Evolutionary conservation across 2,113 vertebrate species (phyloP).

Genomic region (Todiramphus saurophagus): DNA sequence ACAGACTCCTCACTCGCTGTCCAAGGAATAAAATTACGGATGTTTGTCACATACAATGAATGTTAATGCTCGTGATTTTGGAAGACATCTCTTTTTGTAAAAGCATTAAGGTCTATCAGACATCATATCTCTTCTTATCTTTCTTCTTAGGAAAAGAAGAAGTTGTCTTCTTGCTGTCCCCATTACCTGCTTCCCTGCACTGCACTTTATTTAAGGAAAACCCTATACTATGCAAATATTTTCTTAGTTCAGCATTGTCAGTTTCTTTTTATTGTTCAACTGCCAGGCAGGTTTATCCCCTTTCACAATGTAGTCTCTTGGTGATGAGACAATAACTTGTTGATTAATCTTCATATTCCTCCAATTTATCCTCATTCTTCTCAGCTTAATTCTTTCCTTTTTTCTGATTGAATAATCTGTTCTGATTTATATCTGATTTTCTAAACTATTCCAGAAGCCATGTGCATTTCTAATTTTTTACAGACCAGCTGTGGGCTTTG

Average conservation of each 20-base stretch:
- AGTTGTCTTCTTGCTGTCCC: background rate
- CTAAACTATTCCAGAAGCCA: background rate
- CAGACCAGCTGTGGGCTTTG: conserved; percentile 37
- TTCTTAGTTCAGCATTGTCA: background rate
- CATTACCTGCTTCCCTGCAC: background rate
- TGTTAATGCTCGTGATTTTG: background rate
- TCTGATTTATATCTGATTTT: conserved; percentile 11
- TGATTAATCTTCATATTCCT: background rate
- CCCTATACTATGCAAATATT: background rate
- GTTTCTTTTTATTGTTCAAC: background rate
- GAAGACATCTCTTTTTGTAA: background rate
- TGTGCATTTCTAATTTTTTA: background rate
- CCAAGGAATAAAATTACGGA: background rate
- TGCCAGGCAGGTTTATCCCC: background rate
- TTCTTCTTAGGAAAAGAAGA: background rate
- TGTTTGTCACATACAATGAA: background rate
- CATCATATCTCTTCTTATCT: background rate
- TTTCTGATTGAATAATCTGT: conserved; percentile 16
- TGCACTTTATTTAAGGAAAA: background rate
- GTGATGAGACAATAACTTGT: background rate
- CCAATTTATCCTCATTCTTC: conserved; percentile 25
- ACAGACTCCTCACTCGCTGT: background rate
- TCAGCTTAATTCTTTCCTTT: background rate
- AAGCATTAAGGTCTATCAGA: background rate
- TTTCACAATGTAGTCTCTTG: background rate